Conservation (phyloP, 35 echinoderm and acorn worm species). For the Heliocidaris tuberculata region DNA sequence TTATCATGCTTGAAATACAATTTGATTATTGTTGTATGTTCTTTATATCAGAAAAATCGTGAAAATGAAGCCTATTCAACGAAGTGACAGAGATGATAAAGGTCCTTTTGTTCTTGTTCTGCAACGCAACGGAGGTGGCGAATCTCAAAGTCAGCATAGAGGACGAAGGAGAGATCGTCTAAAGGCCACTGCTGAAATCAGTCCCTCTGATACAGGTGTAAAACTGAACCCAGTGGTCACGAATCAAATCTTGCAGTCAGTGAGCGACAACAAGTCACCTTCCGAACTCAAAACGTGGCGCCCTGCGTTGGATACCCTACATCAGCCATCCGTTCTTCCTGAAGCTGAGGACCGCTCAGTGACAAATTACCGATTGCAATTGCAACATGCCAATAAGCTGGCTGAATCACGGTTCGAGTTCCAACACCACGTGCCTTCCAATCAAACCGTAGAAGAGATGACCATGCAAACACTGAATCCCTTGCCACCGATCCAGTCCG, state of each 20-base stretch:
- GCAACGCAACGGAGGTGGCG: slow-evolving; percentile 24
- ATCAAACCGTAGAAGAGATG: slow-evolving; percentile 38
- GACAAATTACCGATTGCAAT: slow-evolving; percentile 64
- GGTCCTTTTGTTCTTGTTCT: slow-evolving; percentile 39
- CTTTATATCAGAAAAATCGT: slow-evolving; percentile 23
- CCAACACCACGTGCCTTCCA: slow-evolving; percentile 26
- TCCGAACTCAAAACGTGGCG: slow-evolving; percentile 56
- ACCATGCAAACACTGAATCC: slow-evolving; percentile 55
- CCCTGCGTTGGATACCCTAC: slow-evolving; percentile 36
- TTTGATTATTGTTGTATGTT: neutral
- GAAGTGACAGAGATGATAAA: slow-evolving; percentile 24
- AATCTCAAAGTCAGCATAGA: slow-evolving; percentile 2
- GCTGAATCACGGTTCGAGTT: slow-evolving; percentile 62
- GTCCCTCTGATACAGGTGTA: neutral
- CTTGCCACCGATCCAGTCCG: slow-evolving; percentile 52
- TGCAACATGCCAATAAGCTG: slow-evolving; percentile 59
- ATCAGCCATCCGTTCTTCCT: slow-evolving; percentile 1
- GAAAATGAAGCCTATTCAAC: slow-evolving; percentile 32
- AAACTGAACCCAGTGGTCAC: neutral
- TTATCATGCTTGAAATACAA: neutral
- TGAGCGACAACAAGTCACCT: slow-evolving; percentile 31
- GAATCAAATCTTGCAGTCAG: neutral
- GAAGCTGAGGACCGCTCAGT: slow-evolving; percentile 60
- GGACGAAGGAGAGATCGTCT: slow-evolving; percentile 1
- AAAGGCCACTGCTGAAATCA: slow-evolving; percentile 22